Evolutionary conservation across 1,140 invertebrate genomes (phyloP).

Genomic region (Aleiodes sp.): DNA sequence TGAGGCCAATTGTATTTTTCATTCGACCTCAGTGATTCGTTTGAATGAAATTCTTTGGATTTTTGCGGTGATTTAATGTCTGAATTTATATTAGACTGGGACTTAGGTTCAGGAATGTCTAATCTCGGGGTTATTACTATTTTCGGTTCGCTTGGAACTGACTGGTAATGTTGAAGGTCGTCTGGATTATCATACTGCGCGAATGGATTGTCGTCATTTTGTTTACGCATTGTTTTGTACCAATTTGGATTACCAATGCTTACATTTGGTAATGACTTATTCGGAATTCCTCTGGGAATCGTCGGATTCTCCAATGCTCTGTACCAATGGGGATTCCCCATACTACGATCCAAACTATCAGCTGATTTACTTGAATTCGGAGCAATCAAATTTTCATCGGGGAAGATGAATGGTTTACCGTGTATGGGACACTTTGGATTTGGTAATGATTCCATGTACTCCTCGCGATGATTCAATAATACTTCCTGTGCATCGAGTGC

Average conservation of each 20-base stretch:
- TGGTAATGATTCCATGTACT: constrained; percentile 23
- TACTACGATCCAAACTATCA: constrained; percentile 40
- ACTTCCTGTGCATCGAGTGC: constrained; percentile 37
- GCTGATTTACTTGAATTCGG: constrained; percentile 31
- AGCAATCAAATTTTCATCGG: constrained; percentile 26
- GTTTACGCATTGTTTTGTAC: constrained; percentile 41
- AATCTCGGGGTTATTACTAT: constrained; percentile 50
- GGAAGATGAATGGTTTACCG: constrained; percentile 31
- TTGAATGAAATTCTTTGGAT: constrained; percentile 12
- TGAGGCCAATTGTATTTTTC: background rate
- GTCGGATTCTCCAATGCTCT: background rate
- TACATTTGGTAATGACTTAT: constrained; percentile 32
- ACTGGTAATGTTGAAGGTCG: background rate
- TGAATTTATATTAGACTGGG: background rate
- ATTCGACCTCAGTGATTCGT: background rate
- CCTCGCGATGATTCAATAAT: constrained; percentile 32
- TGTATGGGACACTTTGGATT: constrained; percentile 50
- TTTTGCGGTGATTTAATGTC: background rate
- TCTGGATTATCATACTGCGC: constrained; percentile 17
- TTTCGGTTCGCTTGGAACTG: constrained; percentile 33
- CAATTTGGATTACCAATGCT: constrained; percentile 51
- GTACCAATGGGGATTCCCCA: constrained; percentile 39
- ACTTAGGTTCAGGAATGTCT: constrained; percentile 37
- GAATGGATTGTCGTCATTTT: constrained; percentile 35
- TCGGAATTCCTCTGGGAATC: background rate